Evolutionary conservation across 2,888 invertebrate genomes (phyloP), one percentile per base, ranked within the genome.

Genomic region (Caenorhabditis sp.): DNA sequence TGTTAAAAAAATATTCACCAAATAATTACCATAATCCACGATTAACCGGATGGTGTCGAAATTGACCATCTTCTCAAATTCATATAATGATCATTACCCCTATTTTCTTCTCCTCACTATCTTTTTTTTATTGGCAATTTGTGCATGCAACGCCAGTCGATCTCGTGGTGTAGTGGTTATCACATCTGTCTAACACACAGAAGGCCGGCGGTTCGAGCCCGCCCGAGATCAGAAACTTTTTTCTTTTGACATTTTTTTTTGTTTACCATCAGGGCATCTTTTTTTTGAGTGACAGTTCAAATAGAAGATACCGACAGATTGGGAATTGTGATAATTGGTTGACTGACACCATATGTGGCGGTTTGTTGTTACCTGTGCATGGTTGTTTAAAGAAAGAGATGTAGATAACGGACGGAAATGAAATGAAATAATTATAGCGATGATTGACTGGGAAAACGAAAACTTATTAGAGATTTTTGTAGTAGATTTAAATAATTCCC

Each of bases 171-270:
- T n/a, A n/a, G n/a, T n/a, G n/a, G n/a, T n/a, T n/a, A n/a, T n/a
- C n/a, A n/a, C n/a, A n/a, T n/a, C n/a, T n/a, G n/a, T n/a, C n/a
- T n/a, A n/a, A n/a, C n/a, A n/a, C n/a, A n/a, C n/a, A n/a, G n/a
- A n/a, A n/a, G n/a, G n/a, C n/a, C n/a, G 84, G 82, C 83, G 81
- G 84, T 83, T 84, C 82, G 83, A 82, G 73, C 80, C 83, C 80
- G 82, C 82, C 84, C 84, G 84, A 81, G 81, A 83, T 84, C 82
- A 83, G 25, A n/a, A 8, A 12, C 12, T 56, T 56, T 26, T 56
- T 43, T 43, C 43, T 14, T 43, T 43, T 43, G 8, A 10, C 17
- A 43, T 43, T 43, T 43, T 10, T 43, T 43, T 52, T 10, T 14
- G 7, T 50, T 4, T 20, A 36, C 5, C 10, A 36, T 36, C 10